phyloP scores from a whole-genome alignment of 2,797 vertebrate species.

The Gobionotothen gibberifrons region DNA sequence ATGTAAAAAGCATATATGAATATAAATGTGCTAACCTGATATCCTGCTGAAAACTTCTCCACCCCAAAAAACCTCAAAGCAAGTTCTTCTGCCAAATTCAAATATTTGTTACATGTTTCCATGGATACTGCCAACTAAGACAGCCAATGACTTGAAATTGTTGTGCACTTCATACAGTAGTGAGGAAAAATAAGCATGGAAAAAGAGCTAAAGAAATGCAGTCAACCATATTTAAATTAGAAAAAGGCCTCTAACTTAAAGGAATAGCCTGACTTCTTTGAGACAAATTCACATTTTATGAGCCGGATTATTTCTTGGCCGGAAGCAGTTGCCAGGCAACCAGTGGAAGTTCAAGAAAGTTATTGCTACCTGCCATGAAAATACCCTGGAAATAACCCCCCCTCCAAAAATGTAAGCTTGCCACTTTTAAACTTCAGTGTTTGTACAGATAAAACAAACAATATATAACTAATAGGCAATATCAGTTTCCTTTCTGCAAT shows the following conservation, averaged over 20 bases:
- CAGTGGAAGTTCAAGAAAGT: conserved; percentile 15
- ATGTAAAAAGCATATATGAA: conserved; percentile 21
- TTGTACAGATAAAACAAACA: not conserved
- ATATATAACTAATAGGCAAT: not conserved
- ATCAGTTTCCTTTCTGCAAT: not conserved
- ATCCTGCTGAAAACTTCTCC: conserved; percentile 43
- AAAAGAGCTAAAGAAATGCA: conserved; percentile 2
- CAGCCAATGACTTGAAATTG: conserved; percentile 1
- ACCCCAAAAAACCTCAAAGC: conserved; percentile 42
- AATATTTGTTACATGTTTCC: conserved; percentile 46
- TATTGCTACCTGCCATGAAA: conserved; percentile 11
- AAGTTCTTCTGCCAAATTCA: conserved; percentile 20
- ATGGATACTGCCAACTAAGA: conserved; percentile 28
- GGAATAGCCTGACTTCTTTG: not conserved
- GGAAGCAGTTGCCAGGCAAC: conserved; percentile 18
- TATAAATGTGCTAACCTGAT: conserved; percentile 51
- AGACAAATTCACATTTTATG: not conserved
- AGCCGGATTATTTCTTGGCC: conserved; percentile 11
- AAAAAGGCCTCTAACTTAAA: conserved; percentile 4
- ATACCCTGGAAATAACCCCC: not conserved
- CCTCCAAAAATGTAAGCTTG: not conserved
- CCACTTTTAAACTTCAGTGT: not conserved
- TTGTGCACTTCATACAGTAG: conserved; percentile 3
- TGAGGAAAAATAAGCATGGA: not conserved
- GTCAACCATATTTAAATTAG: not conserved